Conservation (phyloP, 2,888 invertebrate species). For the Ophion obscuratus region DNA sequence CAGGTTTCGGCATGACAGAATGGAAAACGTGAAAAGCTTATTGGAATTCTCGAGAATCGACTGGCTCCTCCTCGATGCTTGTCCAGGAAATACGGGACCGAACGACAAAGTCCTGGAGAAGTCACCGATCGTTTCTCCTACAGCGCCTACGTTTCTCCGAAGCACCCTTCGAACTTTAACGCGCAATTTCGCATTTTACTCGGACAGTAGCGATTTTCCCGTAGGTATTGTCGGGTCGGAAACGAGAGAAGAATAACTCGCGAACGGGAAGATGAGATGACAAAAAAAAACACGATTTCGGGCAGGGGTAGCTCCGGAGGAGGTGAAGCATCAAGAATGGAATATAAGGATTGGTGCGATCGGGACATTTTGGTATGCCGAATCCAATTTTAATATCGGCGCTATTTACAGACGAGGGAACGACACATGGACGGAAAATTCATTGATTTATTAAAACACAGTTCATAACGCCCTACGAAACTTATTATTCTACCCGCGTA, state of each 20-base stretch:
- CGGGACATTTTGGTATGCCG: conserved; percentile 57
- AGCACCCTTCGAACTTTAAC: conserved; percentile 28
- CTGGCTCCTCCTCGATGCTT: conserved; percentile 50
- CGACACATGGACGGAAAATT: conserved; percentile 41
- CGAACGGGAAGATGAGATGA: conserved; percentile 17
- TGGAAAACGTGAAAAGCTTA: conserved; percentile 48
- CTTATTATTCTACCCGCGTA: neutral
- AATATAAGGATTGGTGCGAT: conserved; percentile 51
- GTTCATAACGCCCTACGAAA: neutral
- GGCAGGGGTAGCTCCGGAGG: neutral
- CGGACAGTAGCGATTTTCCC: conserved; percentile 54
- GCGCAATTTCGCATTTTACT: conserved; percentile 63
- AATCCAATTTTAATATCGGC: conserved; percentile 70
- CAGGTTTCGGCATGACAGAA: conserved; percentile 25
- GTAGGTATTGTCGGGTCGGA: conserved; percentile 28
- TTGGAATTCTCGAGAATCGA: conserved; percentile 64
- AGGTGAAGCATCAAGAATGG: conserved; percentile 25
- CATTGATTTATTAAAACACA: conserved; percentile 55
- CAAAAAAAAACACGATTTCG: neutral
- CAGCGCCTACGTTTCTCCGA: too few relatives aligned
- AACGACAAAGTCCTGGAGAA: conserved; percentile 31
- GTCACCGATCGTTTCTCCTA: conserved; percentile 21
- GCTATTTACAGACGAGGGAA: conserved; percentile 24
- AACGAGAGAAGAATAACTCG: conserved; percentile 1
- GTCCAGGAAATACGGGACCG: conserved; percentile 65